A percentile compares a stretch with the other conserved stretches of the same genome.
phyloP scores from a whole-genome alignment of 2,113 vertebrate species.

The Coracopsis vasa region DNA sequence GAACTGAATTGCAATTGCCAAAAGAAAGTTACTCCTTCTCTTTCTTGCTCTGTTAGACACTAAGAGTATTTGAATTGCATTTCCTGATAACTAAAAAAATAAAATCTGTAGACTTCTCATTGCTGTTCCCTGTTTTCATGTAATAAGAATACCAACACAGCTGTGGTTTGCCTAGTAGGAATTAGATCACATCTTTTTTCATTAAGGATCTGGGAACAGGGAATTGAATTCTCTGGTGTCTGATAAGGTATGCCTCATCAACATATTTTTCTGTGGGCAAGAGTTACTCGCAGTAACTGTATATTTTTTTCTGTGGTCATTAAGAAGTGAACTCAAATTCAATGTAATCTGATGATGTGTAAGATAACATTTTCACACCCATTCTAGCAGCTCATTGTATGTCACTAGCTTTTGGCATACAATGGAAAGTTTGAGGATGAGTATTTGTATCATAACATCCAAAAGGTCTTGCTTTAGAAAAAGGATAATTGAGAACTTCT shows the following conservation, averaged over 20 bases:
- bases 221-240: not conserved
- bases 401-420: not conserved
- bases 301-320: not conserved
- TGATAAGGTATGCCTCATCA: not conserved
- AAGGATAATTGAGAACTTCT: not conserved
- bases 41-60: not conserved
- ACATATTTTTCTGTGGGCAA: not conserved
- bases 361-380: not conserved
- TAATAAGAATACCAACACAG: not conserved
- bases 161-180: not conserved
- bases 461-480: not conserved
- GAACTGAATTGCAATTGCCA: not conserved
- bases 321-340: not conserved
- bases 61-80: not conserved
- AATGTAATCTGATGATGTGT: not conserved
- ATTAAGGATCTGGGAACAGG: not conserved
- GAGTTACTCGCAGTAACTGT: not conserved
- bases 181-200: not conserved
- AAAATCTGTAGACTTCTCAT: not conserved
- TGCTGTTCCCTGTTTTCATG: not conserved
- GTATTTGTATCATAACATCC: accelerated
- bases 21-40: not conserved
- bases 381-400: not conserved
- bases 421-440: not conserved
- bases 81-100: not conserved